phyloP scores from a whole-genome alignment of 2,888 invertebrate species.

The Altica lythri region DNA sequence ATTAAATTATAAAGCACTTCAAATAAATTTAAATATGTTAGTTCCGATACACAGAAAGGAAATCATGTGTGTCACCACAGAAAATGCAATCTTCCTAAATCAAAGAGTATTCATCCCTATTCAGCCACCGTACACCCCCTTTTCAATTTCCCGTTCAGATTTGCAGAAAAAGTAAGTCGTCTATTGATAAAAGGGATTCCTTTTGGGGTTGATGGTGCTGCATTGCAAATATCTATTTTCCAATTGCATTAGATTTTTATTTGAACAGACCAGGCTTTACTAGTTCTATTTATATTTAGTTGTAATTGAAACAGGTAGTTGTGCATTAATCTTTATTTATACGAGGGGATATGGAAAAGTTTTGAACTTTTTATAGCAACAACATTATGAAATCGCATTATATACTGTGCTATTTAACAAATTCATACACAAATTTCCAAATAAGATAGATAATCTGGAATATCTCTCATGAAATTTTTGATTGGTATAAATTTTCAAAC shows the following conservation, averaged over 20 bases:
- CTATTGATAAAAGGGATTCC: conserved; percentile 17
- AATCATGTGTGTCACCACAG: conserved; percentile 9
- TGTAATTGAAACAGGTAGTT: no score
- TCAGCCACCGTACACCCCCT: conserved; percentile 14
- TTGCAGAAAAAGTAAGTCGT: conserved; percentile 15
- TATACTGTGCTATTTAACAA: no score
- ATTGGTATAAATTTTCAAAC: no score
- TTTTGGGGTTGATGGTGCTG: conserved; percentile 5
- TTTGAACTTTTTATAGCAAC: no score
- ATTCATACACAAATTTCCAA: no score
- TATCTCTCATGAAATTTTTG: no score
- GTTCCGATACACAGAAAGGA: not conserved
- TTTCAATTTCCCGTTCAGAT: conserved; percentile 21
- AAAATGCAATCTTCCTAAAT: conserved; percentile 14
- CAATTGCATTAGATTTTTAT: conserved; percentile 8
- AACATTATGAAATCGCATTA: no score
- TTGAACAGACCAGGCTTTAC: conserved; percentile 6
- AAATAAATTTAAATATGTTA: not conserved
- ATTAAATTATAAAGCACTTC: no score
- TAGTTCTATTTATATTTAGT: not conserved
- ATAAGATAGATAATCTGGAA: no score
- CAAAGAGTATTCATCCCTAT: conserved; percentile 4
- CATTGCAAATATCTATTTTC: conserved; percentile 18
- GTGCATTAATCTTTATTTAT: no score
- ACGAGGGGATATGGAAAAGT: no score